Percentiles rank a stretch among this genome's conserved stretches.
phyloP scores from a whole-genome alignment of 2,113 vertebrate genomes.

The Psilopogon haemacephalus region DNA sequence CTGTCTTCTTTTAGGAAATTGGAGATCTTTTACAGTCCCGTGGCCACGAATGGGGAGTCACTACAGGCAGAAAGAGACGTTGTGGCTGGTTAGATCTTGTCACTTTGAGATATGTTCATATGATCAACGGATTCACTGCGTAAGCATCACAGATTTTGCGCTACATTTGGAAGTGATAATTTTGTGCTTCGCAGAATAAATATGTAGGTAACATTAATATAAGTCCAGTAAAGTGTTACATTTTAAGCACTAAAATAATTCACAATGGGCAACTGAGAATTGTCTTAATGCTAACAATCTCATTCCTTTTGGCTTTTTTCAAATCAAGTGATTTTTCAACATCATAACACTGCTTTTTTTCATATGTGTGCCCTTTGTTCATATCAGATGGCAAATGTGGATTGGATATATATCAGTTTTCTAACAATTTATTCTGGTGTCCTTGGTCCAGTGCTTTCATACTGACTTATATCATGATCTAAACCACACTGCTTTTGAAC shows the following conservation, averaged over 20 bases:
- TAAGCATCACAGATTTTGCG: conserved; percentile 79
- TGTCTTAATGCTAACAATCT: not conserved
- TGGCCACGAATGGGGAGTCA: conserved; percentile 95
- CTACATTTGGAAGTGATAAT: conserved; percentile 70
- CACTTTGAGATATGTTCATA: conserved; percentile 93
- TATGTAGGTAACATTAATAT: conserved; percentile 73
- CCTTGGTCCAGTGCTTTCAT: not conserved
- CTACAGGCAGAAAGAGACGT: conserved; percentile 93
- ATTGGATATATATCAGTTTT: not conserved
- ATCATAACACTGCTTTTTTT: not conserved
- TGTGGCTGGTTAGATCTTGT: conserved; percentile 97
- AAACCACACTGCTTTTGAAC: not conserved
- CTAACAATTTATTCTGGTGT: not conserved
- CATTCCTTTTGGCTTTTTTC: not conserved
- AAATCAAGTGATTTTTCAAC: not conserved
- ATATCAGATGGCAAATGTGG: not conserved
- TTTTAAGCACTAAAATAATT: conserved; percentile 48
- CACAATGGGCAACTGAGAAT: not conserved
- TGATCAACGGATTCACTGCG: conserved; percentile 98
- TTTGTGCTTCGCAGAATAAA: conserved; percentile 68
- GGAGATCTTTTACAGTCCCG: conserved; percentile 93
- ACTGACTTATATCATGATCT: not conserved
- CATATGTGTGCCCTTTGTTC: not conserved
- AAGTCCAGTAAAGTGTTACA: conserved; percentile 55
- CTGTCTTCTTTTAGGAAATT: conserved; percentile 74